Evolutionary conservation across 23 tunicate genomes (phyloP), one percentile per base, ranked within the genome.

Genomic region (Trididemnum miniatum): DNA sequence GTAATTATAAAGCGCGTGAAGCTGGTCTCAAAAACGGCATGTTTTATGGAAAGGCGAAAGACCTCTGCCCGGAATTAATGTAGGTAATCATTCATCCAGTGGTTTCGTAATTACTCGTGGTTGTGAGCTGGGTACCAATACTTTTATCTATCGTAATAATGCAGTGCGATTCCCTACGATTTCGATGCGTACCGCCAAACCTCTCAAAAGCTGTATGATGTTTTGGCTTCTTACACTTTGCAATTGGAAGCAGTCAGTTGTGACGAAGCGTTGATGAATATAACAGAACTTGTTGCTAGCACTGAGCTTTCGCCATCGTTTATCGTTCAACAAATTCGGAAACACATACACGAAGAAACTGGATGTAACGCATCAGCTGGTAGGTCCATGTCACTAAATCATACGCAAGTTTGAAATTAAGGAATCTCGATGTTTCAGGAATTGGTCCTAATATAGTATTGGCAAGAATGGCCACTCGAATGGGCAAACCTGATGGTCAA

Each of bases 311-410:
- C 85, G 0, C 97, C 97, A 0, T 34, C 72, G 0, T 29, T 49
- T 27, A 49, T 87, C 9, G 90, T 85, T 24, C 30, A 84, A 0
- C 83, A 65, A 34, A 88, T 93, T 0, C 65, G 98, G 33, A 7
- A 51, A 2, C 52, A 35, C 29, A 69, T 93, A 0, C 74, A 84
- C 35, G 87, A 93, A 31, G 81, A 75, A 57, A 93, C 98, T 31
- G 87, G 84, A 44, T 93, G 98, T 77, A 67, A 88, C 75, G 90
- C 93, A n/a, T 93, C 98, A 9, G 86, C 98, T 65, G 98, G 98
- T 93, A 36, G 29, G 54, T 44, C 12, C 9, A 44, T 44, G 9
- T 44, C n/a, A n/a, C n/a, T n/a, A n/a, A n/a, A n/a, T n/a, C n/a
- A n/a, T n/a, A n/a, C n/a, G n/a, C n/a, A n/a, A n/a, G n/a, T n/a